Percentiles rank a stretch among this genome's conserved stretches.
These are phyloP conservation scores for Tamias sibiricus DNA, from an alignment of 2,113 vertebrate species.

Conservation along the genomic window DNA sequence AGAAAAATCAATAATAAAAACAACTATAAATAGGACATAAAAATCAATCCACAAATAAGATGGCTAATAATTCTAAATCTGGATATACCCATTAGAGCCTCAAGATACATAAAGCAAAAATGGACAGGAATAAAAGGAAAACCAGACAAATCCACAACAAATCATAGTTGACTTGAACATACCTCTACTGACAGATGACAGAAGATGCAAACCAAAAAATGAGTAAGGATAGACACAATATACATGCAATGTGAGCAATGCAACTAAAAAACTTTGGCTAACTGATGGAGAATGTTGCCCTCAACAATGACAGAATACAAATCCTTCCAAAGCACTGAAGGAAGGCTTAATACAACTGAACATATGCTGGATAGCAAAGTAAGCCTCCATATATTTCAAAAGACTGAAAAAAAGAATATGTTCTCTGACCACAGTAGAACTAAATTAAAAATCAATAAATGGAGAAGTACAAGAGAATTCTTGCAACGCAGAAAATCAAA, in stretches of 20 bases:
- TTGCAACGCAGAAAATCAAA: not conserved
- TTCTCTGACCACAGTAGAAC: not conserved
- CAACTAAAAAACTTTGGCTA: not conserved
- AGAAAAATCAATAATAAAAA: not conserved
- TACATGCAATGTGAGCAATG: not conserved
- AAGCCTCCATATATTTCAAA: not conserved
- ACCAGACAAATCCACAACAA: not conserved
- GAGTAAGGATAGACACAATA: not conserved
- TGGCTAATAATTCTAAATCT: not conserved
- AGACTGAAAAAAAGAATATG: not conserved
- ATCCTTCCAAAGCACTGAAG: not conserved
- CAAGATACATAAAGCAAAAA: conserved; percentile 8
- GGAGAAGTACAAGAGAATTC: not conserved
- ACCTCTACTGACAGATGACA: not conserved
- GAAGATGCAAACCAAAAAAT: conserved; percentile 4
- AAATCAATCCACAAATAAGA: not conserved
- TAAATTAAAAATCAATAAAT: not conserved
- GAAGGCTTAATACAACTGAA: not conserved
- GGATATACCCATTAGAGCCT: not conserved
- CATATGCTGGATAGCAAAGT: not conserved
- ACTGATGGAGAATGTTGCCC: not conserved
- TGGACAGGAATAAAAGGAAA: not conserved
- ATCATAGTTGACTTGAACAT: not conserved
- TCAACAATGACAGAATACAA: not conserved
- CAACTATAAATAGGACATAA: not conserved